Evolutionary conservation across 2,797 vertebrate species (phyloP).

Genomic region (Netta rufina): DNA sequence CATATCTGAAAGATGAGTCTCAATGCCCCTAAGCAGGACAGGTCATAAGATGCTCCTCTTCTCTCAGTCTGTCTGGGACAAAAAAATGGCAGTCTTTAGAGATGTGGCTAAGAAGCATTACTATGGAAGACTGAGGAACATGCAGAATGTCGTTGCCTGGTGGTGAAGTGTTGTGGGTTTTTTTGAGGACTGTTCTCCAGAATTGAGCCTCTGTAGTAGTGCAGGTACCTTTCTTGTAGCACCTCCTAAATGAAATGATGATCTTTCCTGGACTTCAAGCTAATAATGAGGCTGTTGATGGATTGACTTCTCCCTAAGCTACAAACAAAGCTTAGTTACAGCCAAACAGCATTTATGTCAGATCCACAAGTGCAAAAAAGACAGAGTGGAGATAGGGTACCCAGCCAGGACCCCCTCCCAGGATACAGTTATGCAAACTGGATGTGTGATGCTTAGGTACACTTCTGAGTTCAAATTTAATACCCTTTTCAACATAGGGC

Average conservation of each 20-base stretch:
- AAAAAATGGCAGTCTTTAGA: neutral
- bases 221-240: neutral
- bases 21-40: neutral
- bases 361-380: neutral
- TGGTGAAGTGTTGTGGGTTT: neutral
- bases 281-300: neutral
- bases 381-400: neutral
- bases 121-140: neutral
- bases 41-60: neutral
- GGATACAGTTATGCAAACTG: neutral
- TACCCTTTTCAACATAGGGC: neutral
- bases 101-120: neutral
- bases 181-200: neutral
- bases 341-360: neutral
- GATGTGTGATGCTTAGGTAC: rapidly evolving
- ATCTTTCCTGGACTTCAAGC: neutral
- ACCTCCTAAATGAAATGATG: neutral
- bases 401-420: neutral
- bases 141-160: rapidly evolving
- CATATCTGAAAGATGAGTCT: neutral
- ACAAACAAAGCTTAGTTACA: neutral
- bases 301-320: neutral
- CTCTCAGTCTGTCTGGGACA: neutral
- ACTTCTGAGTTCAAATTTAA: neutral
- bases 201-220: neutral